A percentile compares a stretch with the other conserved stretches of the same genome.
Conservation (phyloP, 2,113 vertebrate species). For the Marcusenius ussheri region DNA sequence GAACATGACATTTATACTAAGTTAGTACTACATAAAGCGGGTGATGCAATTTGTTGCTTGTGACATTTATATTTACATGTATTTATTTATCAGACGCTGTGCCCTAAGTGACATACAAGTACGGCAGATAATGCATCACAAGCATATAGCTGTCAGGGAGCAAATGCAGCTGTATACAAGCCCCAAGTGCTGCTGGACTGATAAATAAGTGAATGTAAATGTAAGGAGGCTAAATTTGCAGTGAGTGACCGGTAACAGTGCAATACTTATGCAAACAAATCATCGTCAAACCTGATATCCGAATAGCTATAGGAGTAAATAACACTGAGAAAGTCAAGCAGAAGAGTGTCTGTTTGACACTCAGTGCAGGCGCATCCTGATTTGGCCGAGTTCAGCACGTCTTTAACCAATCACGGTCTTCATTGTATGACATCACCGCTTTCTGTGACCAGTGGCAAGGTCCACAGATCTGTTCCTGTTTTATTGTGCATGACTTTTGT, state of each 20-base stretch:
- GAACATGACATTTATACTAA: background rate
- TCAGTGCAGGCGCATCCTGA: background rate
- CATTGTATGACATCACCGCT: background rate
- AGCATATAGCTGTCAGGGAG: background rate
- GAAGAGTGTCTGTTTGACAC: background rate
- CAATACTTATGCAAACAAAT: background rate
- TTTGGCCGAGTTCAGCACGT: background rate
- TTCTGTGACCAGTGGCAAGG: background rate
- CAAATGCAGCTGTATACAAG: background rate
- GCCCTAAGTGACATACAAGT: background rate
- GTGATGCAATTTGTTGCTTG: conserved; percentile 31
- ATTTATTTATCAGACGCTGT: background rate
- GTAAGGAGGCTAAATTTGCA: background rate
- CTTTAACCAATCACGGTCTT: background rate
- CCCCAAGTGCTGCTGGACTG: background rate
- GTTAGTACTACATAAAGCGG: background rate
- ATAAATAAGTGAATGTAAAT: background rate
- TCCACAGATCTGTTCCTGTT: background rate
- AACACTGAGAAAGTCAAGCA: background rate
- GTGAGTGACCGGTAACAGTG: background rate
- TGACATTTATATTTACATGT: conserved; percentile 20
- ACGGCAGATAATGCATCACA: background rate
- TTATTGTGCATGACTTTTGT: background rate
- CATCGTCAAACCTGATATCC: background rate
- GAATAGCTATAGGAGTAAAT: background rate